phyloP scores from a whole-genome alignment of 2,888 invertebrate genomes.

The Dolomedes plantarius region DNA sequence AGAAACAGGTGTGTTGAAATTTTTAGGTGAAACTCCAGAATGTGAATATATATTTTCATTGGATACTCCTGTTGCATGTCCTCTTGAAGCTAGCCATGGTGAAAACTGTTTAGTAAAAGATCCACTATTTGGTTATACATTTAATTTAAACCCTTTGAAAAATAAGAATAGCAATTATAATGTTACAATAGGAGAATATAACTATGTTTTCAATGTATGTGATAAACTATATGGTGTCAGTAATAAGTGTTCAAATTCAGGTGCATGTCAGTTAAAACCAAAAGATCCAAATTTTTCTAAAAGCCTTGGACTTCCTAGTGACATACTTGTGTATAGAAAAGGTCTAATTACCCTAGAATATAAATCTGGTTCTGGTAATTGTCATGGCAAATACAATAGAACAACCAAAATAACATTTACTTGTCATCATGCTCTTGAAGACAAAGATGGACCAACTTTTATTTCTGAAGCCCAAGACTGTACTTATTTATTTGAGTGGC shows the following conservation, averaged over 20 bases:
- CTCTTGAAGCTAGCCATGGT: conserved; percentile 73
- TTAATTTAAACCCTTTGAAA: conserved; percentile 75
- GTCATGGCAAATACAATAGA: conserved; percentile 61
- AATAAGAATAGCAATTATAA: conserved; percentile 74
- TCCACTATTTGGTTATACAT: conserved; percentile 75
- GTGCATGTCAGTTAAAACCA: conserved; percentile 66
- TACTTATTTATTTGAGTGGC: conserved; percentile 72
- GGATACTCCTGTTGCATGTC: conserved; percentile 76
- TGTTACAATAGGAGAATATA: conserved; percentile 68
- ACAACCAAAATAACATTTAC: conserved; percentile 61
- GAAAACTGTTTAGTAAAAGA: conserved; percentile 75
- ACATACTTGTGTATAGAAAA: conserved; percentile 35
- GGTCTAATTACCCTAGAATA: conserved; percentile 62
- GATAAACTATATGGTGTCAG: conserved; percentile 48
- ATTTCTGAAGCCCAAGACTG: conserved; percentile 66
- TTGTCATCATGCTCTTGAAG: conserved; percentile 61
- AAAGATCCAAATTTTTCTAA: conserved; percentile 33
- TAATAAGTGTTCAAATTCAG: conserved; percentile 54
- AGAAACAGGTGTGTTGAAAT: conserved; percentile 31
- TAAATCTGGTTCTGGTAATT: conserved; percentile 51
- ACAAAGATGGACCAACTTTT: conserved; percentile 59
- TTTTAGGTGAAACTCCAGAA: conserved; percentile 65
- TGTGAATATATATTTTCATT: conserved; percentile 76
- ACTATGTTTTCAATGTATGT: conserved; percentile 69
- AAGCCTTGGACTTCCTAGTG: conserved; percentile 54